Percentiles rank a stretch among this genome's conserved stretches.
Conservation (phyloP, 1,140 invertebrate species). For the Trichonephila clavata region DNA sequence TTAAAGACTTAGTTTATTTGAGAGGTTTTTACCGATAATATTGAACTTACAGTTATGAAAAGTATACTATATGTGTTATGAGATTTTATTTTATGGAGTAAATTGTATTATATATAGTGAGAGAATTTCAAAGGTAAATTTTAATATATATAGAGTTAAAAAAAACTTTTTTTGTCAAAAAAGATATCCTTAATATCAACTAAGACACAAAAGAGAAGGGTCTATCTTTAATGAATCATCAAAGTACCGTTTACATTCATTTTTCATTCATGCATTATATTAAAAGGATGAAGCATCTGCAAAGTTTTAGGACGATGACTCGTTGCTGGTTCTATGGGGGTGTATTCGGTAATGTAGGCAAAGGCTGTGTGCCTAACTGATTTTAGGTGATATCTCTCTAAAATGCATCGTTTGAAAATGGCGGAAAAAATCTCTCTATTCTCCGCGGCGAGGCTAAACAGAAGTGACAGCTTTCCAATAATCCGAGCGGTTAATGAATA, state of each 20-base stretch:
- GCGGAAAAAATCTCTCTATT: conserved; percentile 57
- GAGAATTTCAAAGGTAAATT: no score
- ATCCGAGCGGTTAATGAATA: conserved; percentile 69
- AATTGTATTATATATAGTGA: no score
- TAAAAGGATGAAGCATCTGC: not conserved
- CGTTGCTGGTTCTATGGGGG: not conserved
- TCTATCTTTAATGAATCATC: no score
- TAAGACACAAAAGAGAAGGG: no score
- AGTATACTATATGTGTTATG: no score
- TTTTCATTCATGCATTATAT: not conserved
- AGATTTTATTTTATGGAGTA: no score
- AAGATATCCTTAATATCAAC: no score
- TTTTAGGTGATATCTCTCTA: conserved; percentile 45
- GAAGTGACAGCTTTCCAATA: conserved; percentile 71
- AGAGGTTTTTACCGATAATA: no score
- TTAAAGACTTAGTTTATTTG: no score
- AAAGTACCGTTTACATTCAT: not conserved
- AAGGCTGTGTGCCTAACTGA: conserved; percentile 34
- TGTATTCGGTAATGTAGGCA: not conserved
- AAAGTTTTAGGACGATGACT: not conserved
- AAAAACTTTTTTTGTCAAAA: no score
- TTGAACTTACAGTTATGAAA: no score
- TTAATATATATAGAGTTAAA: no score
- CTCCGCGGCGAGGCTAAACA: conserved; percentile 1
- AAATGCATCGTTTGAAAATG: conserved; percentile 60